Evolutionary conservation across 2,888 invertebrate genomes (phyloP), one percentile per base, ranked within the genome.

Genomic region (Noctua janthina): DNA sequence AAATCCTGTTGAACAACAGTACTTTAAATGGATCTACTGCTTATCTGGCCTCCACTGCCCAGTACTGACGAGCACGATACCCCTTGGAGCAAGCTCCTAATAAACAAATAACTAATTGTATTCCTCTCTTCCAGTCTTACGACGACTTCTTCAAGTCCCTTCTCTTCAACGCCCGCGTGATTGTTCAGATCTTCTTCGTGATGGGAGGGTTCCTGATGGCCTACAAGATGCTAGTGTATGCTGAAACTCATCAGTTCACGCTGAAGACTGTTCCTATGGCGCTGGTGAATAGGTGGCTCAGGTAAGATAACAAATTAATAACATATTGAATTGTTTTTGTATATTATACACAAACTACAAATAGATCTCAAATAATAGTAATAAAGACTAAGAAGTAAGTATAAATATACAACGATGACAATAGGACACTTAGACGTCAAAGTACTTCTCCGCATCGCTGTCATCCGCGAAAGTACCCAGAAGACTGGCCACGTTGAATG

Each of bases 131-230:
- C 10, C 95, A 97, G 96, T 96, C 96, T 0, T 97, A 97, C 91
- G 93, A 93, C 70, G 96, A 97, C 77, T 96, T 96, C 93, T 96
- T 97, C 93, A 96, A 96, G 82, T 91, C 95, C 0, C 93, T 97
- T 0, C 94, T 96, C 3, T 96, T 95, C 94, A 97, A 97, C 85
- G 96, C 96, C 0, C 92, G 96, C 0, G 91, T 96, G 7, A 96
- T 97, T 71, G 96, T 97, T 6, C 96, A 97, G 85, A 96, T 96
- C 62, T 97, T 97, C 93, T 96, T 96, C 91, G 96, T 96, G 56
- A 96, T 96, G 96, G 96, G 96, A 1, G 96, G 96, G 0, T 96
- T 96, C 88, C 92, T 96, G 3, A 96, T 96, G 96, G 96, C 96
- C 0, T 96, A 97, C 91, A 96, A 97, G 92, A 96, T 96, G 96